phyloP scores from a whole-genome alignment of 1,140 invertebrate genomes.

The Helicoverpa armigera region DNA sequence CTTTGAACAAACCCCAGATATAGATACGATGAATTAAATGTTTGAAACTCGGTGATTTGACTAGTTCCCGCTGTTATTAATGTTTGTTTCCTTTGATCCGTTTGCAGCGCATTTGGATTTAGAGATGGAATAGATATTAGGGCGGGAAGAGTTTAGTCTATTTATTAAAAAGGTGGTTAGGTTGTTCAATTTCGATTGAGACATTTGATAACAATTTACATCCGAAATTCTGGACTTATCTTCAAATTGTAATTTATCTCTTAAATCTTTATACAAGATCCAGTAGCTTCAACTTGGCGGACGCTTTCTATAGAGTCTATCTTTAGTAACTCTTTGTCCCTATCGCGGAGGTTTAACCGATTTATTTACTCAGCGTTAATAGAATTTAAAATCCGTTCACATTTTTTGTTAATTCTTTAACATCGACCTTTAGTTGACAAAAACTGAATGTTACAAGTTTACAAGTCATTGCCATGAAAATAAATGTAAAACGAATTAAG shows the following conservation, averaged over 20 bases:
- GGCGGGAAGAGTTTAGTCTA: neutral
- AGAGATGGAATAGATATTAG: conserved; percentile 4
- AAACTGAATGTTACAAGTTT: conserved; percentile 4
- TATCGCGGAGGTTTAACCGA: neutral
- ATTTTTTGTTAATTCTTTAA: conserved; percentile 28
- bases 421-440: neutral
- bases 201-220: conserved; percentile 20
- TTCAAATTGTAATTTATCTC: conserved; percentile 20
- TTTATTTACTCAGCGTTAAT: conserved; percentile 30
- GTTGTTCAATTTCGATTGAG: conserved; percentile 15
- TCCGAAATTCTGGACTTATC: conserved; percentile 12
- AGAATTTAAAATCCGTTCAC: conserved; percentile 4
- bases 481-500: conserved; percentile 45
- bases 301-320: conserved; percentile 11
- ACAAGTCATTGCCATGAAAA: conserved; percentile 45
- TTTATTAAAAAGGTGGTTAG: neutral
- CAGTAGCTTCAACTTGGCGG: neutral
- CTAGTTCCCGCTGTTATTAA: conserved; percentile 36
- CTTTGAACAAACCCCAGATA: conserved; percentile 47
- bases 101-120: conserved; percentile 6
- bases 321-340: conserved; percentile 20
- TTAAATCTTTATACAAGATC: conserved; percentile 1
- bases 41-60: conserved; percentile 37
- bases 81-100: conserved; percentile 39
- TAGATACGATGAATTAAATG: conserved; percentile 44